phyloP scores from a whole-genome alignment of 2,113 vertebrate genomes.

The Sylvietta virens region DNA sequence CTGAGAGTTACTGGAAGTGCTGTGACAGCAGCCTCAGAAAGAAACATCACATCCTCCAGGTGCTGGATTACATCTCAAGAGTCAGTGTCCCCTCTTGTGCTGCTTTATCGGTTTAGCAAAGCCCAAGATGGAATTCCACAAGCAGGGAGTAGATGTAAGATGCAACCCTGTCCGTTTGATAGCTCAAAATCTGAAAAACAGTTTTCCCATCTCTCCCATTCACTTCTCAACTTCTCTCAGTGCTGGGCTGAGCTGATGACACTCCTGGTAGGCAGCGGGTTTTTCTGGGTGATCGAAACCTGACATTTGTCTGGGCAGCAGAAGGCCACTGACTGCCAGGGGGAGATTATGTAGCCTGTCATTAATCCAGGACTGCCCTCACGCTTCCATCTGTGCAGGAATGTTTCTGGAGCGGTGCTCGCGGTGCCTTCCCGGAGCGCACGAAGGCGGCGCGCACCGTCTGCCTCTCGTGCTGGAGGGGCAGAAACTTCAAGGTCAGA shows the following conservation, averaged over 20 bases:
- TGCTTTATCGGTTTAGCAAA: not conserved
- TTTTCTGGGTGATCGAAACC: conserved; percentile 36
- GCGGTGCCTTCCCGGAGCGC: not conserved
- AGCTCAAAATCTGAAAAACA: not conserved
- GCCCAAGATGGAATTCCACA: not conserved
- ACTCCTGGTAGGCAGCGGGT: not conserved
- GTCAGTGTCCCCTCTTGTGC: not conserved
- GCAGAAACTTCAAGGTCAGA: not conserved
- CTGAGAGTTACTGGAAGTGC: not conserved
- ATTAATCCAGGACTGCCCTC: not conserved
- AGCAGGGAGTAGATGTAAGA: not conserved
- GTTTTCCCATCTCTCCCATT: not conserved
- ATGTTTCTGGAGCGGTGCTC: not conserved
- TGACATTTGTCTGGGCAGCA: conserved; percentile 49
- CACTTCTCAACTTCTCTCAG: not conserved
- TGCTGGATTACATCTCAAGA: not conserved
- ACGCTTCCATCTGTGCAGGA: not conserved
- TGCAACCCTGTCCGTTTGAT: not conserved
- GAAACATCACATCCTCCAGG: not conserved
- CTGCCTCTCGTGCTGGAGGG: not conserved
- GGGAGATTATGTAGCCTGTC: conserved; percentile 12
- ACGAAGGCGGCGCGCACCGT: rapidly evolving
- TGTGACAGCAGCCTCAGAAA: not conserved
- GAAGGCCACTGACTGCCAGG: conserved; percentile 18
- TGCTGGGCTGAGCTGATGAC: not conserved